Conservation (phyloP, 2,797 vertebrate species). For the Malacoraja senta region DNA sequence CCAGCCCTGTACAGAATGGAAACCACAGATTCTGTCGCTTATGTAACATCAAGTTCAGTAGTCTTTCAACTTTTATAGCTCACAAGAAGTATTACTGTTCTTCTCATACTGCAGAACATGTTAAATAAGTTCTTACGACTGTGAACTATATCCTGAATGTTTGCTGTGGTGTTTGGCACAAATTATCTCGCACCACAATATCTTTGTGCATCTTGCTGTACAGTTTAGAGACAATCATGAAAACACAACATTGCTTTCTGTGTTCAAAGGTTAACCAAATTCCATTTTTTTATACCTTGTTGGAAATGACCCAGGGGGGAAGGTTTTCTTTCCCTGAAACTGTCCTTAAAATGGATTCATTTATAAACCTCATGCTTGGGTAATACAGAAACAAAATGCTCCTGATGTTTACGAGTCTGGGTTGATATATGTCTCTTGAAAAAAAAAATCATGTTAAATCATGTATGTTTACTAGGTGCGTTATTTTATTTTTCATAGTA, state of each 20-base stretch:
- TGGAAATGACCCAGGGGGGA: constrained; percentile 1
- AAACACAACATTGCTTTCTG: constrained; percentile 38
- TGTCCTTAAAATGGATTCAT: constrained; percentile 15
- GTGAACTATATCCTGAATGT: constrained; percentile 11
- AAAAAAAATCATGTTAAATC: constrained; percentile 6
- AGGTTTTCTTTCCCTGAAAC: not conserved
- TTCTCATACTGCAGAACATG: constrained; percentile 88
- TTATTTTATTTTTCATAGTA: not conserved
- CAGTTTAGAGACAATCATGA: constrained; percentile 37
- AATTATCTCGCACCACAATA: constrained; percentile 22
- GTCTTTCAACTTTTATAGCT: constrained; percentile 93
- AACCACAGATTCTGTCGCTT: constrained; percentile 85
- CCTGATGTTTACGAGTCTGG: not conserved
- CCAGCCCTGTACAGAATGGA: constrained; percentile 67
- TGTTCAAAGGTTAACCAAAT: constrained; percentile 18
- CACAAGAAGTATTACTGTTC: constrained; percentile 99
- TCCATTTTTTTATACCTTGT: not conserved
- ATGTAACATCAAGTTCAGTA: constrained; percentile 97
- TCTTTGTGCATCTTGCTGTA: constrained; percentile 23
- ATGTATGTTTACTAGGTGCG: not conserved
- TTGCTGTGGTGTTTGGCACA: constrained; percentile 32
- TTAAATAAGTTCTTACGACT: constrained; percentile 64
- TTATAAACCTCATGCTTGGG: not conserved
- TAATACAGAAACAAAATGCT: not conserved
- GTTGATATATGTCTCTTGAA: not conserved